Evolutionary conservation across 1,140 invertebrate species (phyloP), one percentile per base, ranked within the genome.

Genomic region (Diploscapter pachys): DNA sequence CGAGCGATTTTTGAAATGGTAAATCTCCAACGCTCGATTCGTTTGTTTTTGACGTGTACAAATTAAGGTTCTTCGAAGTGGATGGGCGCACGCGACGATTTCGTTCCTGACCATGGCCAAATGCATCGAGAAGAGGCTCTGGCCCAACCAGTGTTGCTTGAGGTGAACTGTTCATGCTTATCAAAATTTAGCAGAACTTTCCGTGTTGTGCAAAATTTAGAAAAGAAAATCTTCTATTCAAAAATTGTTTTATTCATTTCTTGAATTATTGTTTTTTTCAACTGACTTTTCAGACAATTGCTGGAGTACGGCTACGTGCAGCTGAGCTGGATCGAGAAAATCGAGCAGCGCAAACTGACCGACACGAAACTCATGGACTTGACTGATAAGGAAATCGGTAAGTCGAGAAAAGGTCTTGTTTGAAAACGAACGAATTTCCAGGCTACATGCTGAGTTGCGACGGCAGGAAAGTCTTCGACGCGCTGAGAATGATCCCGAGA

Each of bases 1-100:
- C 88, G 96, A 66, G 95, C 94, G 0, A 86, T 98, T 51, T 99
- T 98, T 87, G 95, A 99, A 83, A 93, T 98, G 78, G 92, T 31
- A 31, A 31, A 31, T 31, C 31, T 31, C 31, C 31, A 31, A 31
- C 31, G 31, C 31, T 31, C 31, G 31, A 31, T 31, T 31, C 31
- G 31, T 31, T 31, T 31, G 31, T 31, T 31, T 31, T 31, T 31
- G 31, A 31, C 31, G 31, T 31, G 31, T 31, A 31, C 31, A 31
- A 31, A 31, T 31, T 31, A 31, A 31, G 31, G 31, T 92, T 4
- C 86, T 98, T 5, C 89, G 92, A 59, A 91, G 91, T 81, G 93
- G 93, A 80, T 95, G 94, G 89, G 91, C 95, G 0, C 88, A 94
- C 63, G 90, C 97, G 89, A 91, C 95, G 0, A 91, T 90, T 1